Percentiles rank a stretch among this genome's conserved stretches.
These are phyloP conservation scores for Andrena chrysosceles DNA, from an alignment of 2,888 invertebrate species.

Conservation along the genomic window DNA sequence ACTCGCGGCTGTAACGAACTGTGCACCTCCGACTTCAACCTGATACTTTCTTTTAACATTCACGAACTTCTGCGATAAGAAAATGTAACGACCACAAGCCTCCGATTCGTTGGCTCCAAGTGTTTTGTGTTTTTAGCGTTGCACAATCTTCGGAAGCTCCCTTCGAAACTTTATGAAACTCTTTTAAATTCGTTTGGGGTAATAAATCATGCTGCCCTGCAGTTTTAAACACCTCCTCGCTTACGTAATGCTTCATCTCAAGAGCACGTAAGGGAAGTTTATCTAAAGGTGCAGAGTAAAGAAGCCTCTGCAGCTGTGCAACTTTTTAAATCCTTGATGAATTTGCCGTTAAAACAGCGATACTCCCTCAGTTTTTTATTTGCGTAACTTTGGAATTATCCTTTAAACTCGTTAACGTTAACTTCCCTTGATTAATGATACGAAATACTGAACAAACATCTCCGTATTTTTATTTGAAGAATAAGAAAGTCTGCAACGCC, in stretches of 20 bases:
- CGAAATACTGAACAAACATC: too few relatives aligned
- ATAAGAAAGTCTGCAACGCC: too few relatives aligned
- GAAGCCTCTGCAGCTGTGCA: not conserved
- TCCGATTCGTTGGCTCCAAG: not conserved
- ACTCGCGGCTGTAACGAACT: not conserved
- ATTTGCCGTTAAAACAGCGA: not conserved
- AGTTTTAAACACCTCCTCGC: not conserved
- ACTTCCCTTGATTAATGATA: too few relatives aligned
- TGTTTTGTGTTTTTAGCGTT: not conserved
- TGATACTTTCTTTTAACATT: not conserved
- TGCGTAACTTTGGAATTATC: not conserved
- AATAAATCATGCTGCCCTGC: too few relatives aligned
- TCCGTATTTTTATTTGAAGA: too few relatives aligned
- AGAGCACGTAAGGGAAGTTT: not conserved
- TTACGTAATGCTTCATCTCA: not conserved
- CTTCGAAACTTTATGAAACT: not conserved
- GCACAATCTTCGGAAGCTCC: not conserved
- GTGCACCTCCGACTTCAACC: not conserved
- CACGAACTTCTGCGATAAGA: not conserved
- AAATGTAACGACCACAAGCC: not conserved
- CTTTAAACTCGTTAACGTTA: not conserved
- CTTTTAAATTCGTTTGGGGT: too few relatives aligned
- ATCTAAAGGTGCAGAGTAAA: not conserved
- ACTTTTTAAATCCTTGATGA: conserved; percentile 3
- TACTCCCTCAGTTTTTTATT: not conserved